Evolutionary conservation across 2,888 invertebrate genomes (phyloP).

Genomic region (Schrankia costaestrigalis): DNA sequence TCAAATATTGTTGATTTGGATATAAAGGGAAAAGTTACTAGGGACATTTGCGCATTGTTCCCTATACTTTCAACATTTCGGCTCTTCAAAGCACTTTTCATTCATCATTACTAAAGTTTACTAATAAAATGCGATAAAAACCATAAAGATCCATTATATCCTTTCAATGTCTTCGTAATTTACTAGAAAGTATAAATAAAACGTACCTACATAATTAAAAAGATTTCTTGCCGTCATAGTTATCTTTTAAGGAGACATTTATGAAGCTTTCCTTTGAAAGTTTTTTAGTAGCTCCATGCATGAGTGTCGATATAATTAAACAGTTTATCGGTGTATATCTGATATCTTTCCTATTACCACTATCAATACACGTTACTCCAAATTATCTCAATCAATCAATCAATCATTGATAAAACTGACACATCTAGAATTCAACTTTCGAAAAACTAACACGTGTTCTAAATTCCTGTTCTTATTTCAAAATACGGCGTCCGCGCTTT

Average conservation of each 20-base stretch:
- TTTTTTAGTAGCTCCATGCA: slow-evolving; percentile 8
- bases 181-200: no score
- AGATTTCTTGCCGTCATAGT: neutral
- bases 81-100: no score
- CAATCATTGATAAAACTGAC: slow-evolving; percentile 38
- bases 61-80: slow-evolving; percentile 2
- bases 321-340: slow-evolving; percentile 19
- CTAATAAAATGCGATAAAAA: no score
- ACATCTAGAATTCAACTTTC: slow-evolving; percentile 36
- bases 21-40: slow-evolving; percentile 7
- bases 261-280: slow-evolving; percentile 6
- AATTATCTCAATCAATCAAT: slow-evolving; percentile 35
- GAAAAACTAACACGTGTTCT: slow-evolving; percentile 27
- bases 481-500: slow-evolving; percentile 28
- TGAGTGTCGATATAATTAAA: slow-evolving; percentile 11
- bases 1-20: slow-evolving; percentile 7
- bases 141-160: no score
- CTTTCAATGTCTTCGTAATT: no score
- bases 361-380: slow-evolving; percentile 15
- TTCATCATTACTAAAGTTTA: no score
- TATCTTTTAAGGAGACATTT: neutral
- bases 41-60: slow-evolving; percentile 3
- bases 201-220: neutral
- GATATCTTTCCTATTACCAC: slow-evolving; percentile 14
- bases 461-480: slow-evolving; percentile 29